A percentile compares a stretch with the other conserved stretches of the same genome.
phyloP scores from a whole-genome alignment of 30 jellyfish, hydroid and myxozoan species.

The Sanderia malayensis region DNA sequence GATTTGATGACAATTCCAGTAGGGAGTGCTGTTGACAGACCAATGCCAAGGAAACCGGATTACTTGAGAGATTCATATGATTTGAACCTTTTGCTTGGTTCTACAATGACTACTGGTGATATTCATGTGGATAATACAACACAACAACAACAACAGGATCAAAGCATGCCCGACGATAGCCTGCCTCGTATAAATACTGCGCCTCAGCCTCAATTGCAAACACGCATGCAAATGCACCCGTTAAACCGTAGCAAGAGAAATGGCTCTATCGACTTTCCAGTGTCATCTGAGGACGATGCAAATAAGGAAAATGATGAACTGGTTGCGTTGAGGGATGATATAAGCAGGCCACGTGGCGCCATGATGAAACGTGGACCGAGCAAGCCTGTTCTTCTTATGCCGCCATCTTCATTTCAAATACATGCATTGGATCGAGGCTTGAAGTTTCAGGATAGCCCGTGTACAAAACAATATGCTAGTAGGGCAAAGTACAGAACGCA shows the following conservation, averaged over 20 bases:
- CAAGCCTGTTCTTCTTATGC: slow-evolving; percentile 1
- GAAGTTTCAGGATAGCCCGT: too few relatives aligned
- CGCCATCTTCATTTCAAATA: slow-evolving; percentile 19
- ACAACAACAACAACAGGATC: background rate
- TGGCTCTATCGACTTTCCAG: slow-evolving; percentile 24
- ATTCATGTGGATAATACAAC: too few relatives aligned
- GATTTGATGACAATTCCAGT: too few relatives aligned
- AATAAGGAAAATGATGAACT: background rate
- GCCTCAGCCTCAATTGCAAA: slow-evolving; percentile 37
- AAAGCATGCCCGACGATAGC: slow-evolving; percentile 41
- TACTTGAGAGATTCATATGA: slow-evolving; percentile 49
- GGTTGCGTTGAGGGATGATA: too few relatives aligned
- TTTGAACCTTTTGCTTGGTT: slow-evolving; percentile 12
- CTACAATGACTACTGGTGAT: too few relatives aligned
- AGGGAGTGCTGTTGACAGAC: too few relatives aligned
- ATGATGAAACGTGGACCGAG: too few relatives aligned
- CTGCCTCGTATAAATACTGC: slow-evolving; percentile 37
- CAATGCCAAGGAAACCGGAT: slow-evolving; percentile 54
- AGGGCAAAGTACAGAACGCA: too few relatives aligned
- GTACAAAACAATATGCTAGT: too few relatives aligned
- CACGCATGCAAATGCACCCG: slow-evolving; percentile 19
- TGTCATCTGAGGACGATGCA: slow-evolving; percentile 51
- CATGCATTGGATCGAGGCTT: background rate
- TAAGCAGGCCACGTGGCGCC: too few relatives aligned
- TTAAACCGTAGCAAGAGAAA: background rate